Evolutionary conservation across 2,113 vertebrate genomes (phyloP).

Genomic region (Laticauda colubrina): DNA sequence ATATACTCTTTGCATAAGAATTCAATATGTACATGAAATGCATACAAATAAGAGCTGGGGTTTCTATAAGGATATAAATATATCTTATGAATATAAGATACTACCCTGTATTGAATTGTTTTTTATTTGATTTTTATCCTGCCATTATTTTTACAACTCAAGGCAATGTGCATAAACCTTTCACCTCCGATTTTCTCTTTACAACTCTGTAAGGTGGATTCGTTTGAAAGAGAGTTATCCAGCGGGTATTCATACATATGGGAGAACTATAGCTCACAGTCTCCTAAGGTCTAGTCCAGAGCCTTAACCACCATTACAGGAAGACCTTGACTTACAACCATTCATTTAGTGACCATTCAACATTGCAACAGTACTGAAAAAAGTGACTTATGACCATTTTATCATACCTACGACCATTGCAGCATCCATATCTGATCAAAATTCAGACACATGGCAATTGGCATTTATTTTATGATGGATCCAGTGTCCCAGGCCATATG

Average conservation of each 20-base stretch:
- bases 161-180: not conserved
- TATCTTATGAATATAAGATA: not conserved
- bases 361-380: not conserved
- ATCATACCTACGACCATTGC: not conserved
- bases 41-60: not conserved
- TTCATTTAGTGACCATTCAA: not conserved
- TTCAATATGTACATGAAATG: not conserved
- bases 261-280: not conserved
- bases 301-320: not conserved
- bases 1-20: not conserved
- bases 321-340: not conserved
- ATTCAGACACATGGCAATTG: not conserved
- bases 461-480: not conserved
- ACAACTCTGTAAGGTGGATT: not conserved
- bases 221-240: not conserved
- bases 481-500: not conserved
- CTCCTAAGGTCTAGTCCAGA: not conserved
- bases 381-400: not conserved
- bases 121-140: not conserved
- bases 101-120: not conserved
- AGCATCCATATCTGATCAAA: not conserved
- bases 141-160: not conserved
- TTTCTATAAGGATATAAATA: slow-evolving; percentile 16
- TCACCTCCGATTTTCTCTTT: not conserved
- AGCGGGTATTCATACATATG: not conserved